A percentile compares a stretch with the other conserved stretches of the same genome.
These are phyloP conservation scores for Lepidocolaptes lacrymiger DNA, from an alignment of 2,797 vertebrate species.

Conservation along the genomic window DNA sequence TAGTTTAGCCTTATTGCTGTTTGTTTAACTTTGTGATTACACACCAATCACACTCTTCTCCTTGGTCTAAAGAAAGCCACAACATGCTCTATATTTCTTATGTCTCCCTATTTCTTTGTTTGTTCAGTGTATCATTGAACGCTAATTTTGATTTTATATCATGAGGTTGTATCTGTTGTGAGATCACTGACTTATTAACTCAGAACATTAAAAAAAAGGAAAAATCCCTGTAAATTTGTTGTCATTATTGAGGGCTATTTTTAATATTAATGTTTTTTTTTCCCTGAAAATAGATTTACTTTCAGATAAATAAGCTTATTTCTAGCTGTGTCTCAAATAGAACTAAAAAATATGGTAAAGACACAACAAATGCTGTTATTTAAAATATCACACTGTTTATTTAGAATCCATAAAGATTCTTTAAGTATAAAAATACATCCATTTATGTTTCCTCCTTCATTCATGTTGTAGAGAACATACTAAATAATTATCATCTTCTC, in stretches of 20 bases:
- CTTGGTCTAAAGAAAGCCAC: conserved; percentile 42
- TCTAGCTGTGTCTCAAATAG: not conserved
- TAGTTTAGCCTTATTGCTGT: conserved; percentile 58
- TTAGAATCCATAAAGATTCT: not conserved
- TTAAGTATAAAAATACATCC: not conserved
- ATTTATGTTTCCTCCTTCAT: not conserved
- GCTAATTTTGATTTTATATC: conserved; percentile 44
- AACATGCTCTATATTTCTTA: conserved; percentile 4
- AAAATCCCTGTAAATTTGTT: conserved; percentile 11
- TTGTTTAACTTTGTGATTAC: conserved; percentile 72
- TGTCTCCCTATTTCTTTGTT: not conserved
- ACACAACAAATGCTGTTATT: not conserved
- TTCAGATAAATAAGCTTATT: not conserved
- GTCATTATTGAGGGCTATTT: conserved; percentile 11
- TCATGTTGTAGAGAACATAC: not conserved
- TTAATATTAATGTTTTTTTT: conserved; percentile 26
- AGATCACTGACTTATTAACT: conserved; percentile 21
- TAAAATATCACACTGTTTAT: not conserved
- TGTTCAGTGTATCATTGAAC: conserved; percentile 1
- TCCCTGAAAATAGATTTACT: not conserved
- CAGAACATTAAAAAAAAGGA: not conserved
- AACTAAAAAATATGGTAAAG: not conserved
- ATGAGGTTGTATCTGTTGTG: not conserved
- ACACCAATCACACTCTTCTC: conserved; percentile 65
- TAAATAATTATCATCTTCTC: not conserved